Evolutionary conservation across 2,113 vertebrate genomes (phyloP), one percentile per base, ranked within the genome.

Genomic region (Silurus glanis): DNA sequence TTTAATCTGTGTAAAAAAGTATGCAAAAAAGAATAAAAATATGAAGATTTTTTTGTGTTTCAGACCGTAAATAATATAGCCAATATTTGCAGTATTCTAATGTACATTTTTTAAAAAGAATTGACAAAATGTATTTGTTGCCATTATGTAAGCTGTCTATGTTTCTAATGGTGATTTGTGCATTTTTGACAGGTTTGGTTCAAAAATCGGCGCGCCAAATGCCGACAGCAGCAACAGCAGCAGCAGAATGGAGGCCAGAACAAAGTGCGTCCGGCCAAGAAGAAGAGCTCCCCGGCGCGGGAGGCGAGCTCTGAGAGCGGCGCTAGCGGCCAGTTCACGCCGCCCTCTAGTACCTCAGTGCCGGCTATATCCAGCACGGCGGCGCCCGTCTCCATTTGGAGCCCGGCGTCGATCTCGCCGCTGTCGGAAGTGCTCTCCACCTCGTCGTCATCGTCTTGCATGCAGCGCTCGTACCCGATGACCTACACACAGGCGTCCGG

Each of bases 381-480:
- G 0, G 98, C 97, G 85, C 98, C 98, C 89, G 99, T 99, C 92
- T 99, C 98, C 83, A 99, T 99, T 93, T 99, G 98, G 98, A 99
- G 98, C 94, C 98, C 98, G 0, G 98, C 98, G 0, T 99, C 98
- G 91, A 99, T 99, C 93, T 99, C 98, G 85, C 98, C 98, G 1
- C 96, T 99, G 72, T 96, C 97, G 61, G 98, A 99, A 86, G 97
- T 97, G 75, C 94, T 99, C 87, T 99, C 97, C 92, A 98, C 98
- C 89, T 97, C 98, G 84, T 96, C 98, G 85, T 99, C 98, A 85
- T 96, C 98, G 85, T 99, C 98, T 84, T 99, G 98, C 96, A 99
- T 99, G 98, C 98, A 99, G 95, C 97, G 98, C 67, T 98, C 98
- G 56, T 99, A 99, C 0, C 98, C 98, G 45, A 97, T 99, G 97